phyloP scores from a whole-genome alignment of 2,797 vertebrate species.

The Thalassophryne amazonica region DNA sequence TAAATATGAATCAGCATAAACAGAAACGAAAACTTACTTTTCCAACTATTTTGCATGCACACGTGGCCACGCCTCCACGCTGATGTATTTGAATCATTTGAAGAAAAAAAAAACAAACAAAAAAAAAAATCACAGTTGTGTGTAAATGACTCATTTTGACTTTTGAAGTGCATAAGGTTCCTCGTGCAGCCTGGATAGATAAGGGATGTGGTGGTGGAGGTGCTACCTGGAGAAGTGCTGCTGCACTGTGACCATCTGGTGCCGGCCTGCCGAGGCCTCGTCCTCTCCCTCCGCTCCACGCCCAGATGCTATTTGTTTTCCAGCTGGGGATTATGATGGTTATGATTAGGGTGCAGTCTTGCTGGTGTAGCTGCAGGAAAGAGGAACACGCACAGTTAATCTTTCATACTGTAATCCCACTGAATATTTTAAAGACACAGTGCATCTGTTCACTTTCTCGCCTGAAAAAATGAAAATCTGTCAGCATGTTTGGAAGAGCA shows the following conservation, averaged over 20 bases:
- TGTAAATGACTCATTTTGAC: no score
- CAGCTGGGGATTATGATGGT: constrained; percentile 32
- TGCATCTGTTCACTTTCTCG: constrained; percentile 23
- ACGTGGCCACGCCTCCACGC: no score
- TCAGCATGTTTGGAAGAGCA: neutral
- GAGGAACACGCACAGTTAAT: constrained; percentile 44
- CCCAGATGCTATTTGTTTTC: constrained; percentile 59
- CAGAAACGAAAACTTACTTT: no score
- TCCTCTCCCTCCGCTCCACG: constrained; percentile 31
- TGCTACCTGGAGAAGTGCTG: constrained; percentile 73
- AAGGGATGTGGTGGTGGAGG: neutral
- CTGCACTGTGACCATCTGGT: constrained; percentile 75
- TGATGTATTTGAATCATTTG: no score
- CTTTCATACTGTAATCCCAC: constrained; percentile 39
- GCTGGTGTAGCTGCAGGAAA: constrained; percentile 55
- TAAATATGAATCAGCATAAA: no score
- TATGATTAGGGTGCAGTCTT: constrained; percentile 31
- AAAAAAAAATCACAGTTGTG: no score
- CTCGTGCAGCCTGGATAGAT: neutral
- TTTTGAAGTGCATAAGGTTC: no score
- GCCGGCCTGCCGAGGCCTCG: constrained; percentile 33
- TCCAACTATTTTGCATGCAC: no score
- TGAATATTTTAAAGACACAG: constrained; percentile 22
- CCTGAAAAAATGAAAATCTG: neutral
- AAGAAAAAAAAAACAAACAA: no score